Conservation (phyloP, 23 tunicate genomes). For the Ascidia mentula region DNA sequence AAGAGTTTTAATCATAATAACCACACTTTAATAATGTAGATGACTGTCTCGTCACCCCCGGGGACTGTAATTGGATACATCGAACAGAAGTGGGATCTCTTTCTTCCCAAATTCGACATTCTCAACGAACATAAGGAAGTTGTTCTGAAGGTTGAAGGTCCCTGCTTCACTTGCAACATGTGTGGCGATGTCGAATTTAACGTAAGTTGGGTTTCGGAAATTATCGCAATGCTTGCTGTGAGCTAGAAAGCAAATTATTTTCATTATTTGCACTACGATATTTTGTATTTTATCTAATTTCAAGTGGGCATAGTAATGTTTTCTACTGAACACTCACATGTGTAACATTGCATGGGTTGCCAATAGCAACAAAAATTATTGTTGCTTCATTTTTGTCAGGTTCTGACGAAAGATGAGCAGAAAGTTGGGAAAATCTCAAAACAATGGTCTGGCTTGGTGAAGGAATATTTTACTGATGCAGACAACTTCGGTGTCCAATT, state of each 20-base stretch:
- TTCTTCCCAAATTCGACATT: conserved; percentile 80
- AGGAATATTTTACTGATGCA: conserved; percentile 93
- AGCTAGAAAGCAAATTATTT: too few species aligned
- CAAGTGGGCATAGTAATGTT: too few species aligned
- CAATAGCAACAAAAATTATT: too few species aligned
- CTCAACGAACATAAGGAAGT: conserved; percentile 66
- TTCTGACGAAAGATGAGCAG: conserved; percentile 69
- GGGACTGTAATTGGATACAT: conserved; percentile 86
- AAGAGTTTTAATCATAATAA: too few species aligned
- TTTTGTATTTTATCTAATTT: too few species aligned
- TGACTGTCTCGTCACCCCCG: conserved; percentile 80
- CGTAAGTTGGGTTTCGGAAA: conserved; percentile 52
- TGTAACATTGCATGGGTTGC: too few species aligned
- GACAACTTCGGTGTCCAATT: conserved; percentile 98
- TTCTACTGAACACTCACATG: too few species aligned
- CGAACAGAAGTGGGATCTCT: conserved; percentile 73
- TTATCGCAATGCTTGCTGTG: too few species aligned
- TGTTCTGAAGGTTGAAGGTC: conserved; percentile 89
- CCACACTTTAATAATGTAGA: conserved; percentile 20
- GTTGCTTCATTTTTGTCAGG: too few species aligned
- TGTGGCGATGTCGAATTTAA: conserved; percentile 95
- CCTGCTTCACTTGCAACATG: conserved; percentile 62
- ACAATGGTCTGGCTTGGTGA: conserved; percentile 95
- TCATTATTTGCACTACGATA: too few species aligned
- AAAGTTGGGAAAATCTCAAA: conserved; percentile 92